Conservation (phyloP, 2,888 invertebrate genomes). For the Clistopyga incitator region DNA sequence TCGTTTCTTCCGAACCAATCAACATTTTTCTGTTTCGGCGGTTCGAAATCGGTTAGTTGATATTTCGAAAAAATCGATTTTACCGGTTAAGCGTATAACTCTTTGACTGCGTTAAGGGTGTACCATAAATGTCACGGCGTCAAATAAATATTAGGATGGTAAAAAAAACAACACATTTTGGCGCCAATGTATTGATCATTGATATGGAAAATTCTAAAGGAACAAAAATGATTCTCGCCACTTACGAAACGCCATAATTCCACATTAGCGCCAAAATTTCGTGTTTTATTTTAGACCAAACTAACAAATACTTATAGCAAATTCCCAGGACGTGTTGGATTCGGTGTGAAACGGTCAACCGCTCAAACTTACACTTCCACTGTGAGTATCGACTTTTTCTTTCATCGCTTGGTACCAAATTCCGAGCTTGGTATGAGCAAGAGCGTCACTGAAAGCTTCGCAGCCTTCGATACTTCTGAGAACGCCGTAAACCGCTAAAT, state of each 20-base stretch:
- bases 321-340: conserved; percentile 22
- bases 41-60: background rate
- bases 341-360: conserved; percentile 43
- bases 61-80: conserved; percentile 7
- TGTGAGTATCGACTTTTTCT: conserved; percentile 86
- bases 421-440: conserved; percentile 90
- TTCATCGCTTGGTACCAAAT: conserved; percentile 93
- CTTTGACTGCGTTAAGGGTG: background rate
- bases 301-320: conserved; percentile 52
- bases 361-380: conserved; percentile 84
- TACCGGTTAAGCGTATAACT: conserved; percentile 6
- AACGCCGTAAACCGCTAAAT: conserved; percentile 96
- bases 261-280: too few species aligned
- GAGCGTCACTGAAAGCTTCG: conserved; percentile 93
- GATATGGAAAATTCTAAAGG: too few species aligned
- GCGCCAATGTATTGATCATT: too few species aligned
- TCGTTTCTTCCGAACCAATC: background rate
- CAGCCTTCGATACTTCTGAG: conserved; percentile 97
- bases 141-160: conserved; percentile 11
- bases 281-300: too few species aligned
- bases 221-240: too few species aligned
- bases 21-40: background rate
- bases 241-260: too few species aligned
- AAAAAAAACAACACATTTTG: too few species aligned
- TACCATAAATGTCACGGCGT: background rate